Evolutionary conservation across 2,113 vertebrate species (phyloP).

Genomic region (Atherinomorus stipes): DNA sequence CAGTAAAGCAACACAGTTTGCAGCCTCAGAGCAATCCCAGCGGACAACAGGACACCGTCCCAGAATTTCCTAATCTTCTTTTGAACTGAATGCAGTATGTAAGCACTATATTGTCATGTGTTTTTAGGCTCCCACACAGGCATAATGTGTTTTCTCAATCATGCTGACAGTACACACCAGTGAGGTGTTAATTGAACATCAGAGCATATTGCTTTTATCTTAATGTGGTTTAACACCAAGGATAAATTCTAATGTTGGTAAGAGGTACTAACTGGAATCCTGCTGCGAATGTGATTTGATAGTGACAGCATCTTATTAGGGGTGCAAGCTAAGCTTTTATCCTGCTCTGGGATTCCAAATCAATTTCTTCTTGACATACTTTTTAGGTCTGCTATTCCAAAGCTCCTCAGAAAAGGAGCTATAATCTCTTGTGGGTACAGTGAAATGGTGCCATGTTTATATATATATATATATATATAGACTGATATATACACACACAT

Average conservation of each 20-base stretch:
- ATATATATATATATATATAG: neutral
- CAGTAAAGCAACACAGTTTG: conserved; percentile 52
- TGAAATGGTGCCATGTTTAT: conserved; percentile 42
- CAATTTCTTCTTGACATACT: conserved; percentile 59
- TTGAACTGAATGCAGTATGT: neutral
- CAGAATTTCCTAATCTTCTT: conserved; percentile 7
- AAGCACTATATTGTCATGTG: neutral
- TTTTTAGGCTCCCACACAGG: neutral
- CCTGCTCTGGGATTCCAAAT: conserved; percentile 48
- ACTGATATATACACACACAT: too few relatives aligned
- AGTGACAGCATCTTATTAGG: conserved; percentile 49
- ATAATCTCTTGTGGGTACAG: conserved; percentile 29
- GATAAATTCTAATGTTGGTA: conserved; percentile 18
- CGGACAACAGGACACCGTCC: neutral
- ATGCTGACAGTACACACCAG: neutral
- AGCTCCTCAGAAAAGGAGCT: conserved; percentile 24
- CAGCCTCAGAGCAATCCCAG: conserved; percentile 30
- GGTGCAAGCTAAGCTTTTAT: conserved; percentile 39
- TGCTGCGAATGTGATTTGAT: conserved; percentile 69
- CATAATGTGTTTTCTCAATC: conserved; percentile 21
- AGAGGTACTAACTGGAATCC: conserved; percentile 49
- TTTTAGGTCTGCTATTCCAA: conserved; percentile 22
- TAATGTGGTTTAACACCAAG: conserved; percentile 47
- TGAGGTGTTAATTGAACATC: conserved; percentile 24
- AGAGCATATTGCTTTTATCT: conserved; percentile 44